Evolutionary conservation across 2,797 vertebrate genomes (phyloP), one percentile per base, ranked within the genome.

Genomic region (Kryptolebias ocellatus): DNA sequence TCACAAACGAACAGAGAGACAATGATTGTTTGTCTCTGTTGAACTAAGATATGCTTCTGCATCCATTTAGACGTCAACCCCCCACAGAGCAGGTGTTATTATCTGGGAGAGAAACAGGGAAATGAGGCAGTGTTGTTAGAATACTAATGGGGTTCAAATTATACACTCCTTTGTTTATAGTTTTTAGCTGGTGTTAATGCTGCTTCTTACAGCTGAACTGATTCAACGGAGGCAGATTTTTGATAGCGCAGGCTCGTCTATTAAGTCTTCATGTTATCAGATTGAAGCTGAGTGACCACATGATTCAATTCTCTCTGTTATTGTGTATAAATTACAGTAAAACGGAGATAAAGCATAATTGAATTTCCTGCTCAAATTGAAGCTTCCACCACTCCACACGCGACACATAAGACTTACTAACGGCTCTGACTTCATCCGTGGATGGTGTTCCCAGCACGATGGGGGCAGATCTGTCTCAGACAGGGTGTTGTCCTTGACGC

Each of bases 341-440:
- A 81, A 44, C 72, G 42, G 28, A 85, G 90, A 92, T 92, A 86
- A 89, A 80, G 37, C 12, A 7, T 88, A 89, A 91, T 87, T 85
- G 63, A 85, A 90, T 93, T 92, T 90, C 81, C 87, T 10, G 4
- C 70, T 77, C 44, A 44, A 70, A 77, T 56, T 73, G 79, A 83
- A 89, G 68, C 60, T 31, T 64, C 54, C 7, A 52, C 71, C 59
- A 20, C 58, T 12, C 29, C 29, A 17, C 52, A 45, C 72, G 57
- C 61, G 74, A 79, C 75, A 72, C 60, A 52, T 58, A 47, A 64
- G 46, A 81, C 64, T 34, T 58, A 14, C 63, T 29, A 55, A 14
- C 44, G 2, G 46, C n/a, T 18, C 20, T 20, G 49, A 50, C 49
- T 3, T 24, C 49, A 50, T 24, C 29, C 11, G 8, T 39, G 10